phyloP scores from a whole-genome alignment of 2,797 vertebrate genomes.

The Lagorchestes hirsutus region DNA sequence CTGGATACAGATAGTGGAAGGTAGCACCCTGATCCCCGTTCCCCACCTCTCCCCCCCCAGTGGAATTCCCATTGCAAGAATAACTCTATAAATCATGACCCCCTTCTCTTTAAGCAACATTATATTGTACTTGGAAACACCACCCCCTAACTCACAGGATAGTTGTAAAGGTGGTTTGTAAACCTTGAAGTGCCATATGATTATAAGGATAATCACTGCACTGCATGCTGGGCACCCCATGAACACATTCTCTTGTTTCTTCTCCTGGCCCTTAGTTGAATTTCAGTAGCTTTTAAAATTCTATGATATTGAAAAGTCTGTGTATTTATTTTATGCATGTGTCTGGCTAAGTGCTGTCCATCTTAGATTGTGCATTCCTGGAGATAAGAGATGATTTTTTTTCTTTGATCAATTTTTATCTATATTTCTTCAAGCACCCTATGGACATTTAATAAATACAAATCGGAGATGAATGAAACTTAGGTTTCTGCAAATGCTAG shows the following conservation, averaged over 20 bases:
- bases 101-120: neutral
- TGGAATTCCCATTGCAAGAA: neutral
- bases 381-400: constrained; percentile 2
- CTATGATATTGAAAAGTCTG: neutral
- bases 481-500: neutral
- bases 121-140: neutral
- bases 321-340: neutral
- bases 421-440: constrained; percentile 8
- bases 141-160: neutral
- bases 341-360: neutral
- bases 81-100: neutral
- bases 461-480: neutral
- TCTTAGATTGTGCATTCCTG: neutral
- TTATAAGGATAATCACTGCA: neutral
- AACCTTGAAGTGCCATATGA: neutral
- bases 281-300: constrained; percentile 1
- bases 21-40: neutral
- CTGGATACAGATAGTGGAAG: neutral
- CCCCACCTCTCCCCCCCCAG: accelerated
- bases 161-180: neutral
- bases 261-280: neutral
- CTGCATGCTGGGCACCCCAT: neutral
- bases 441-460: neutral
- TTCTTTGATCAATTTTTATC: neutral
- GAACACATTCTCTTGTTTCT: neutral